Evolutionary conservation across 1,140 invertebrate genomes (phyloP).

Genomic region (Drosophila yakuba): DNA sequence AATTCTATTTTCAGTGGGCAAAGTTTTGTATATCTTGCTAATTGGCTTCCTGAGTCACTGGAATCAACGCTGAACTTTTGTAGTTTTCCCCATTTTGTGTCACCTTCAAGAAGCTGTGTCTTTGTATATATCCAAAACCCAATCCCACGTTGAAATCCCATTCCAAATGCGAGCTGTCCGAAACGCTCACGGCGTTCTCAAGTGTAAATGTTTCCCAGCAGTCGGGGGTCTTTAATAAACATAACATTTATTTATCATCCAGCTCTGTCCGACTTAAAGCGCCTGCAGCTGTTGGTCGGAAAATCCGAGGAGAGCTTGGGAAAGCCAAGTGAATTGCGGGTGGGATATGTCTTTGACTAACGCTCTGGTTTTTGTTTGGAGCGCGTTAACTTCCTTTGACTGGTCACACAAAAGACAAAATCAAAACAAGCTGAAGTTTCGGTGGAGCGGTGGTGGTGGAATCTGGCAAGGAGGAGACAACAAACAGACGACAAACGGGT

Average conservation of each 20-base stretch:
- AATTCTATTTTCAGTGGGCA: slow-evolving; percentile 4
- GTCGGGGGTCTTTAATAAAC: slow-evolving; percentile 70
- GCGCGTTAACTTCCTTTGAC: slow-evolving; percentile 62
- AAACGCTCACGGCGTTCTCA: slow-evolving; percentile 34
- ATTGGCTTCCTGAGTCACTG: slow-evolving; percentile 30
- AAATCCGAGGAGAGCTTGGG: background rate
- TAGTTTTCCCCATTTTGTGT: slow-evolving; percentile 12
- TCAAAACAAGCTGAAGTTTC: slow-evolving; percentile 34
- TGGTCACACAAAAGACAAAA: slow-evolving; percentile 50
- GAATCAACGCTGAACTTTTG: slow-evolving; percentile 19
- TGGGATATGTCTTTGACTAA: slow-evolving; percentile 43
- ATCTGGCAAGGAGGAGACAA: background rate
- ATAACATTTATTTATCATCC: slow-evolving; percentile 60
- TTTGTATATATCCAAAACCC: background rate
- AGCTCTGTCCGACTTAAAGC: slow-evolving; percentile 20
- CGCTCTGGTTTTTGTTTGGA: slow-evolving; percentile 31
- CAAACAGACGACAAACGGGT: slow-evolving; percentile 14
- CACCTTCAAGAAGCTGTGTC: slow-evolving; percentile 21
- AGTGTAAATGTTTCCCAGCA: slow-evolving; percentile 52
- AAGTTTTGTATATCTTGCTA: slow-evolving; percentile 21
- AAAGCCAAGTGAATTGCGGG: background rate
- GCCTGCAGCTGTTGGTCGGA: slow-evolving; percentile 15
- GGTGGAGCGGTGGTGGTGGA: background rate
- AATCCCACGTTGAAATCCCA: slow-evolving; percentile 3
- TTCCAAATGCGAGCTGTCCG: slow-evolving; percentile 16